Evolutionary conservation across 2,797 vertebrate genomes (phyloP).

Genomic region (Poeciliopsis infans): DNA sequence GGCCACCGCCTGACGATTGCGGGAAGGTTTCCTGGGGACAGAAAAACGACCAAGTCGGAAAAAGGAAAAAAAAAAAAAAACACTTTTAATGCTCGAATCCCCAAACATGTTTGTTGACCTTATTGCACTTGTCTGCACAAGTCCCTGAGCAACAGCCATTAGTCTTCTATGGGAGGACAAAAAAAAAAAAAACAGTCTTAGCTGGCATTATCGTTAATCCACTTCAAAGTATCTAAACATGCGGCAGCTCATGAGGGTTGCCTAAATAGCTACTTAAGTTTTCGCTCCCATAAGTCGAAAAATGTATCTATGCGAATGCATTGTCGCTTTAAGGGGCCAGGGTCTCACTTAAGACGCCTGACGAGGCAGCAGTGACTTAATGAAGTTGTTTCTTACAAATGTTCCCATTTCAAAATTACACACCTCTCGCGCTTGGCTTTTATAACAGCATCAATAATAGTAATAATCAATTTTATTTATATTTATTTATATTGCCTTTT

Average conservation of each 20-base stretch:
- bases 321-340: neutral
- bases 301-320: too few relatives aligned
- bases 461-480: too few relatives aligned
- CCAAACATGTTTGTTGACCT: conserved; percentile 20
- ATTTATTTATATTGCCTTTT: too few relatives aligned
- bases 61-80: neutral
- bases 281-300: neutral
- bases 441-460: neutral
- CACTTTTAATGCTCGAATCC: conserved; percentile 3
- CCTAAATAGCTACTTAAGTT: conserved; percentile 3
- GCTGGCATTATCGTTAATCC: conserved; percentile 25
- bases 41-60: neutral
- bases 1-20: neutral
- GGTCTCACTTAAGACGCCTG: neutral
- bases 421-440: neutral
- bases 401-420: neutral
- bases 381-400: neutral
- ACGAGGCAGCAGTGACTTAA: neutral
- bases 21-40: neutral
- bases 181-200: conserved; percentile 17
- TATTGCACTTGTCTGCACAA: conserved; percentile 5
- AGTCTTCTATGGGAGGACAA: conserved; percentile 8
- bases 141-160: conserved; percentile 28
- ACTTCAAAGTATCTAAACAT: conserved; percentile 21
- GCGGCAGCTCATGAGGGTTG: conserved; percentile 10